Base-by-base conservation (phyloP, 2,888 invertebrate genomes). In the Macropis europaea region DNA sequence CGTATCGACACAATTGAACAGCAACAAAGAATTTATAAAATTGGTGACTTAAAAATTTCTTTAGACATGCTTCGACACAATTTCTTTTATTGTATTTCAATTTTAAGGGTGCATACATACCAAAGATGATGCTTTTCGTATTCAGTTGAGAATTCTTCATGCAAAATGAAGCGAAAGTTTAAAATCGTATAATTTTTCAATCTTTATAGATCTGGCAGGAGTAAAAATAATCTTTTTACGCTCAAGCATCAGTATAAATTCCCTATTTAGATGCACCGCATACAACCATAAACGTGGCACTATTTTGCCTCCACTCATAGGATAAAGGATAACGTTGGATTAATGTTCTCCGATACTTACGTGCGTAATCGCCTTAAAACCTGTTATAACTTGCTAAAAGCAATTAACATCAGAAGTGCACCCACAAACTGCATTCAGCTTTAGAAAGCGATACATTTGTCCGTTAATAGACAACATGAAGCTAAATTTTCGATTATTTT, bases 321-420 rank as follows among this genome's bases (percentile, higher is more conserved):
- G 26, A 64, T 75, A 57, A 17, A 22, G 61, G 61, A 1, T 53
- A 56, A n/a, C 19, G 43, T 17, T 60, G 63, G 64, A 69, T 75
- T 79, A 79, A 79, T 57, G 50, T 61, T 19, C 26, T 48, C 32
- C 26, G 38, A 68, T 60, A 75, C 19, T 48, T 71, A 57, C 40
- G 19, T n/a, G 48, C 26, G 52, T 52, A 66, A 69, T 26, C 63
- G 47, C 13, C 56, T 53, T 57, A 45, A 32, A 69, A 68, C 52
- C 61, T 50, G 53, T 54, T 53, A 62, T 59, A 62, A 66, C 28
- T n/a, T n/a, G n/a, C n/a, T n/a, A 59, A 42, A 40, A 13, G 67
- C 45, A 59, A 70, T 70, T 70, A 66, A 38, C 26, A 32, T 22
- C 38, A 32, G 38, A 40, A 17, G 32, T 36, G 38, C 36, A 9